These are phyloP conservation scores for Phengaris alcon DNA, from an alignment of 2,888 invertebrate species.

Conservation along the genomic window DNA sequence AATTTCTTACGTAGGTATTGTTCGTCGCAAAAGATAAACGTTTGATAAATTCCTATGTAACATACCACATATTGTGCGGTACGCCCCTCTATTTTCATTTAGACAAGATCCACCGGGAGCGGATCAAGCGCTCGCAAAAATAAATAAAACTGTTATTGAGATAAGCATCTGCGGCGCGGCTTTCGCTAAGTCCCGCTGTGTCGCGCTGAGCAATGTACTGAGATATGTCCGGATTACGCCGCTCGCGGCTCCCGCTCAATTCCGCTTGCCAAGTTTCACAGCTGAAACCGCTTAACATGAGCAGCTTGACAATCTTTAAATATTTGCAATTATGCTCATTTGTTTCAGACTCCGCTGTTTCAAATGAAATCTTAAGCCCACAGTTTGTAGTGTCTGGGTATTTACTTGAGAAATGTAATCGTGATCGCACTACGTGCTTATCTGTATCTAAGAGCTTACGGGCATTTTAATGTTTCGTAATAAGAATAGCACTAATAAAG, in stretches of 20 bases:
- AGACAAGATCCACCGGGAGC: slow-evolving; percentile 64
- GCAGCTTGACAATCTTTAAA: slow-evolving; percentile 43
- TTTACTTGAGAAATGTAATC: not conserved
- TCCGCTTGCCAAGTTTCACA: slow-evolving; percentile 66
- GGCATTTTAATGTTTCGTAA: not conserved
- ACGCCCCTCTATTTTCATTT: slow-evolving; percentile 71
- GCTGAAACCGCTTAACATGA: slow-evolving; percentile 62
- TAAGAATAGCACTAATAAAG: not conserved
- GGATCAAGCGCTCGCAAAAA: slow-evolving; percentile 76
- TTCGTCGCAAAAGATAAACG: slow-evolving; percentile 28
- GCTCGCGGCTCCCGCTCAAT: slow-evolving; percentile 58
- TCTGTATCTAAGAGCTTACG: not conserved
- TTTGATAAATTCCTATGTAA: slow-evolving; percentile 29
- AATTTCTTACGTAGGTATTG: slow-evolving; percentile 23
- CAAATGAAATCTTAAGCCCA: slow-evolving; percentile 5
- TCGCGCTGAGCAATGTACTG: slow-evolving; percentile 75
- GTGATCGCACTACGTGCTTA: not conserved
- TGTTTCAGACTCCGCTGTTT: slow-evolving; percentile 3
- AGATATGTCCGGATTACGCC: slow-evolving; percentile 75
- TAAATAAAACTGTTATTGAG: slow-evolving; percentile 80
- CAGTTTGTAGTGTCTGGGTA: slow-evolving; percentile 2
- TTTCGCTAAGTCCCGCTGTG: slow-evolving; percentile 77
- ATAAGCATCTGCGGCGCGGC: slow-evolving; percentile 77
- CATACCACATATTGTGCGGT: slow-evolving; percentile 39
- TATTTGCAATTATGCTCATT: slow-evolving; percentile 35